Base-by-base conservation (phyloP, 2,113 vertebrate genomes). In the Burhinus oedicnemus region DNA sequence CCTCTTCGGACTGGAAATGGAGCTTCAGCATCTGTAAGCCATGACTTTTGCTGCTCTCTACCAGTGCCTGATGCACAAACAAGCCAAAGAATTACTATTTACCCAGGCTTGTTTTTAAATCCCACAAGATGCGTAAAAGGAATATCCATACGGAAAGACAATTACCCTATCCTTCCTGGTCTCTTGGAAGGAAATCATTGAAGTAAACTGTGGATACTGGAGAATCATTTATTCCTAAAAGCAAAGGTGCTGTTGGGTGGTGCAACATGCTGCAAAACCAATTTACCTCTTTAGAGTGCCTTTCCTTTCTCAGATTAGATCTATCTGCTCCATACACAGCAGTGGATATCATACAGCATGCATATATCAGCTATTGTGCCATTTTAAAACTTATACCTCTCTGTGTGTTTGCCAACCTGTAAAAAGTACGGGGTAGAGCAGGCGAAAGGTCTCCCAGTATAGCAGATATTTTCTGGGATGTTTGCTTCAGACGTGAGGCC, bases 401-500 rank as follows among this genome's bases (percentile, higher is more conserved):
- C n/a, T 2, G 0, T 45, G n/a, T 21, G 49, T 44, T 38, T 45
- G 34, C 12, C 62, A 61, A 45, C 30, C 60, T 40, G 15, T 34
- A 87, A 68, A 57, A 83, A 44, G 30, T 7, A 15, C 13, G 7
- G 14, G 12, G 16, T 6, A 61, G 44, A 61, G 22, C 3, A 14
- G 10, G 30, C 23, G 5, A 34, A 76, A 57, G 16, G 30, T 27
- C 36, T 27, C 2, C 6, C 32, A 8, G 8, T 11, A 6, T 0
- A 30, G 51, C 29, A 42, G 17, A 0, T 22, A 12, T 32, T 71
- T 72, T 26, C 65, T 42, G 54, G 26, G 42, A 80, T 5, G 26
- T 91, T 96, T 91, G 71, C 80, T 90, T 97, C 81, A 71, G 83
- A 65, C 38, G 17, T 68, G 95, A 91, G 84, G 97, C 97, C 98